A percentile compares a stretch with the other conserved stretches of the same genome.
These are phyloP conservation scores for Melanotaenia duboulayi DNA, from an alignment of 2,113 vertebrate genomes.

Conservation along the genomic window DNA sequence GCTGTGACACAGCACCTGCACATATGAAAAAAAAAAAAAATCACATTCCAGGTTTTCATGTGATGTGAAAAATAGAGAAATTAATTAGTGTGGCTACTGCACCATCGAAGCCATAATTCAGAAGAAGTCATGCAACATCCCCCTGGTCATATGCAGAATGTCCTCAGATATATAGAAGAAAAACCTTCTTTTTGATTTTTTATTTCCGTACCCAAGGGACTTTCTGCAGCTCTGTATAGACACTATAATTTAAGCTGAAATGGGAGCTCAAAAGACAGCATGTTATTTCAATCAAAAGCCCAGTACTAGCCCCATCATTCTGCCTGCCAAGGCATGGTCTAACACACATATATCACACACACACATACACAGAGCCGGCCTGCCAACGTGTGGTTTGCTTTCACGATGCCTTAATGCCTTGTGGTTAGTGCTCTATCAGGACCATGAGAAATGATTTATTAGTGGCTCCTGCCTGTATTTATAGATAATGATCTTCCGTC, in stretches of 20 bases:
- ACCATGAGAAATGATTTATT: slow-evolving; percentile 86
- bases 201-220: slow-evolving; percentile 53
- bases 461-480: slow-evolving; percentile 82
- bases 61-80: slow-evolving; percentile 17
- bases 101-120: slow-evolving; percentile 18
- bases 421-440: slow-evolving; percentile 80
- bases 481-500: slow-evolving; percentile 82
- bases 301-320: slow-evolving; percentile 69
- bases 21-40: slow-evolving; percentile 20
- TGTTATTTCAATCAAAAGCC: slow-evolving; percentile 85
- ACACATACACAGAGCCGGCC: slow-evolving; percentile 22
- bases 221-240: slow-evolving; percentile 66
- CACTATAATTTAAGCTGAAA: slow-evolving; percentile 82
- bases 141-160: slow-evolving; percentile 24
- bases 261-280: slow-evolving; percentile 77
- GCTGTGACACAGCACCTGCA: slow-evolving; percentile 21
- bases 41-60: slow-evolving; percentile 16
- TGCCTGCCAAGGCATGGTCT: slow-evolving; percentile 73
- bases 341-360: slow-evolving; percentile 47
- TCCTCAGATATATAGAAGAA: slow-evolving; percentile 49
- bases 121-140: slow-evolving; percentile 18
- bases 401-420: slow-evolving; percentile 79
- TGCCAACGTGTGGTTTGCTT: slow-evolving; percentile 79
- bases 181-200: slow-evolving; percentile 40
- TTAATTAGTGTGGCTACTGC: slow-evolving; percentile 36